Evolutionary conservation across 2,113 vertebrate genomes (phyloP), one percentile per base, ranked within the genome.

Genomic region (Cyprinodon brontotheroides): DNA sequence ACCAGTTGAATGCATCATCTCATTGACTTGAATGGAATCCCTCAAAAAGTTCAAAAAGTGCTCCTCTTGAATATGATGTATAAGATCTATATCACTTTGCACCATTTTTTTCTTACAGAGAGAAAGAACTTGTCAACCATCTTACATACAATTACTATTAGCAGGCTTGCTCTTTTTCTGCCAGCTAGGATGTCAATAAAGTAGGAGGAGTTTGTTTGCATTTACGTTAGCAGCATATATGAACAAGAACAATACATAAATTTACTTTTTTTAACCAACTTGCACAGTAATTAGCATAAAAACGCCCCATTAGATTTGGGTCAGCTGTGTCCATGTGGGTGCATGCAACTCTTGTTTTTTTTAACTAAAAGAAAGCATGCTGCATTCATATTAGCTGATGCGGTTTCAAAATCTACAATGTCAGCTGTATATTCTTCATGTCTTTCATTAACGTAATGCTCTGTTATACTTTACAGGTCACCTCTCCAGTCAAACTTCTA

Each of bases 401-500:
- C 13, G 13, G 4, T 17, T 53, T 53, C 17, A 57, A 57, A 57
- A n/a, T 57, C 50, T 14, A n/a, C 17, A 57, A 57, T 38, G 2
- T 59, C n/a, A 71, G 22, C 10, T 41, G 69, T 77, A 84, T 43
- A 59, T 70, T 81, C 74, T 79, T 80, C 60, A 67, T 74, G 64
- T 79, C n/a, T 39, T 14, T 45, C 47, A 80, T 82, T 82, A 79
- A 63, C 68, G 48, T 59, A 17, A 64, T 64, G 57, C 47, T n/a
- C 11, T 59, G 39, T 72, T 70, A 68, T 43, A 29, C 29, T 72
- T 85, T 60, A 68, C 61, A 38, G 71, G 61, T 86, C 70, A 72
- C 39, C 40, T 69, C 47, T 4, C 40, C 38, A 43, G 65, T 77
- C 78, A 81, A 61, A 82, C 50, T 79, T 80, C 66, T 39, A 76